These are phyloP conservation scores for Coenonympha glycerion DNA, from an alignment of 2,888 invertebrate species.

Conservation along the genomic window DNA sequence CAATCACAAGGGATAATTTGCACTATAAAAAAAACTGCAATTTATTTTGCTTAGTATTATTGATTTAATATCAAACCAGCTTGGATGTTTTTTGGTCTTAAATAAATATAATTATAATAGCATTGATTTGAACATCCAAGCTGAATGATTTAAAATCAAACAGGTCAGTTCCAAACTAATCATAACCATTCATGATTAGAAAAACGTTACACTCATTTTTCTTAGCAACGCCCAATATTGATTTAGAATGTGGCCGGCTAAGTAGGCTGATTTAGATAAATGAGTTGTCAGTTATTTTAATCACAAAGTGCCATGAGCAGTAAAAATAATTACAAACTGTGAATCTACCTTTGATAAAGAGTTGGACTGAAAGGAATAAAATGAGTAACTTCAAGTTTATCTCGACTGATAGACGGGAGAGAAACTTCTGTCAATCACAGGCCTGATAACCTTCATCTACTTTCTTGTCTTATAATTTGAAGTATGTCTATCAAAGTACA, in stretches of 20 bases:
- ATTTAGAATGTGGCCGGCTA: conserved; percentile 13
- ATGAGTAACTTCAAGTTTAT: conserved; percentile 16
- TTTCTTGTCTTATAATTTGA: conserved; percentile 13
- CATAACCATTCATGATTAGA: conserved; percentile 1
- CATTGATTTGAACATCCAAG: too few relatives aligned
- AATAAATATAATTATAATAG: too few relatives aligned
- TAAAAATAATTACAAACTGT: conserved; percentile 21
- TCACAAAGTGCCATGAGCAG: conserved; percentile 18
- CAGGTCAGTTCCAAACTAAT: neutral
- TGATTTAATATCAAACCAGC: conserved; percentile 6
- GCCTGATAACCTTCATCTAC: conserved; percentile 14
- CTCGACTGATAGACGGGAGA: conserved; percentile 13
- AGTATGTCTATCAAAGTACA: conserved; percentile 15
- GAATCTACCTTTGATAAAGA: conserved; percentile 15
- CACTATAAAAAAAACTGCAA: too few relatives aligned
- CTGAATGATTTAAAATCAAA: conserved; percentile 7
- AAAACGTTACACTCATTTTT: conserved; percentile 10
- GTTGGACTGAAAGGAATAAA: conserved; percentile 12
- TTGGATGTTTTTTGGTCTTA: too few relatives aligned
- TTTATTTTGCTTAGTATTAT: too few relatives aligned
- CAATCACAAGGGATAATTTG: neutral
- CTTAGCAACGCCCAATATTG: conserved; percentile 4
- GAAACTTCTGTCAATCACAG: conserved; percentile 22
- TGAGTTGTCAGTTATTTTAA: conserved; percentile 18
- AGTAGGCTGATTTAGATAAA: conserved; percentile 21